Evolutionary conservation across 2,888 invertebrate species (phyloP).

Genomic region (Synanthedon andrenaeformis): DNA sequence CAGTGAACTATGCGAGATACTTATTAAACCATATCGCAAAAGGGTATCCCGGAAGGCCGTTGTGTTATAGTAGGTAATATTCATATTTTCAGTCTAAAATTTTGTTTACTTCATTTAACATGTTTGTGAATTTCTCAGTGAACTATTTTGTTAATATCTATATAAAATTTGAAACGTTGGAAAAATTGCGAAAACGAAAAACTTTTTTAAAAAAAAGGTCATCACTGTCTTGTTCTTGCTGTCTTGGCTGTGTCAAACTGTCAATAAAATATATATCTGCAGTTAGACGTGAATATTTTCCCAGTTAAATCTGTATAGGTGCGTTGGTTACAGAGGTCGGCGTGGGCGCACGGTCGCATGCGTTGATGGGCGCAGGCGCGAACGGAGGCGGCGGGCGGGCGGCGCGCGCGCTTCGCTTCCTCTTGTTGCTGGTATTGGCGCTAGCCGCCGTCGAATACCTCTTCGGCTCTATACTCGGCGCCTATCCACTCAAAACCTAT

Average conservation of each 20-base stretch:
- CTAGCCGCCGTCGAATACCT: constrained; percentile 78
- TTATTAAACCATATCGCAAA: background rate
- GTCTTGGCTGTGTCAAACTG: too few relatives aligned
- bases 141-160: too few relatives aligned
- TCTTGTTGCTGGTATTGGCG: constrained; percentile 69
- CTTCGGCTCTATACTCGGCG: constrained; percentile 74
- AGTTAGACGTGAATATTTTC: too few relatives aligned
- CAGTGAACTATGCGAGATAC: background rate
- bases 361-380: constrained; percentile 61
- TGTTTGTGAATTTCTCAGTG: too few relatives aligned
- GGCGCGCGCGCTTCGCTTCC: constrained; percentile 61
- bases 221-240: too few relatives aligned
- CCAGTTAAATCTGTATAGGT: background rate
- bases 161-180: too few relatives aligned
- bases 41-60: background rate
- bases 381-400: constrained; percentile 58
- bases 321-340: constrained; percentile 21
- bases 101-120: too few relatives aligned
- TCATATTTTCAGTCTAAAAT: too few relatives aligned
- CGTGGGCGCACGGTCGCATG: constrained; percentile 29
- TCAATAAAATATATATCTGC: too few relatives aligned
- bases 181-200: too few relatives aligned
- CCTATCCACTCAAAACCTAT: constrained; percentile 56
- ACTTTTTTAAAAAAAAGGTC: too few relatives aligned
- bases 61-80: too few relatives aligned